These are phyloP conservation scores for Lepisosteus oculatus DNA, from an alignment of 2,113 vertebrate species.

Conservation along the genomic window DNA sequence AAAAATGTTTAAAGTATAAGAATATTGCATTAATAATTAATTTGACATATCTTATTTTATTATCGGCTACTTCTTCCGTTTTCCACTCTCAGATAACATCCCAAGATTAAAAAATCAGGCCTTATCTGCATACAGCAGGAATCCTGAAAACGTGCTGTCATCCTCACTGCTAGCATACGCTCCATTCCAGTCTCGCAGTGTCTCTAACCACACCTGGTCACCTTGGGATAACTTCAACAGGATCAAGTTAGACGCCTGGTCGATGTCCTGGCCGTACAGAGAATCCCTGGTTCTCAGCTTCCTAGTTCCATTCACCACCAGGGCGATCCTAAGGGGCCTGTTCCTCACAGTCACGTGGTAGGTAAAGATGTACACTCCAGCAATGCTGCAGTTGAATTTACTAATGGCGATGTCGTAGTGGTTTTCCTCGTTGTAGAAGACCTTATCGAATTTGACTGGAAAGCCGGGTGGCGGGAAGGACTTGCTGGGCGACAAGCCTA, in stretches of 20 bases:
- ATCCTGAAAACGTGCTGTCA: constrained; percentile 90
- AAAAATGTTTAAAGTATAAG: neutral
- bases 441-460: constrained; percentile 86
- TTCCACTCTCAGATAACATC: neutral
- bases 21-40: neutral
- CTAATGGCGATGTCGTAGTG: constrained; percentile 76
- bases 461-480: constrained; percentile 84
- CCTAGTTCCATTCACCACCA: constrained; percentile 78
- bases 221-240: constrained; percentile 75
- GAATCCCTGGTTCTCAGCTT: constrained; percentile 83
- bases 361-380: constrained; percentile 87
- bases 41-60: constrained; percentile 1
- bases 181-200: constrained; percentile 88
- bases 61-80: neutral
- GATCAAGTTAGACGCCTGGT: constrained; percentile 86
- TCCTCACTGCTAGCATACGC: constrained; percentile 85
- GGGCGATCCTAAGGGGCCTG: constrained; percentile 77
- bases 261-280: constrained; percentile 87
- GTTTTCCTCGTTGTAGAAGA: constrained; percentile 82
- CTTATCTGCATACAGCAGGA: constrained; percentile 82
- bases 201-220: constrained; percentile 94
- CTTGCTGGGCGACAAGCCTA: constrained; percentile 77
- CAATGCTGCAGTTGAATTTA: constrained; percentile 82
- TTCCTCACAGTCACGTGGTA: constrained; percentile 91
- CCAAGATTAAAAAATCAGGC: constrained; percentile 22